A percentile compares a stretch with the other conserved stretches of the same genome.
Evolutionary conservation across 2,797 vertebrate genomes (phyloP).

Genomic region (Premnoplex brunnescens): DNA sequence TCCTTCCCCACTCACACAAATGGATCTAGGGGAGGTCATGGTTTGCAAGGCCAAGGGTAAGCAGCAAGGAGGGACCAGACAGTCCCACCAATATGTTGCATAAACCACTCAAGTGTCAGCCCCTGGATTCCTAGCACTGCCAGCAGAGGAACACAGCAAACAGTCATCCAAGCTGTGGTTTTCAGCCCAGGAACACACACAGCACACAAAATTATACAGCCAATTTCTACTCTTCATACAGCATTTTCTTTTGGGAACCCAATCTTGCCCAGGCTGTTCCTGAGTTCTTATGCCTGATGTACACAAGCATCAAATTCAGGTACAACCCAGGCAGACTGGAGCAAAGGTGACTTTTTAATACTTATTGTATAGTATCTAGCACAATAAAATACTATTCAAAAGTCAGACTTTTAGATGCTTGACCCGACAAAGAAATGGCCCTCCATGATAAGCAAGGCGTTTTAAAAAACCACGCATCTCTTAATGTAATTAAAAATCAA

Average conservation of each 20-base stretch:
- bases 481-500: not conserved
- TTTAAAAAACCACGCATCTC: not conserved
- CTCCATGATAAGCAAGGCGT: not conserved
- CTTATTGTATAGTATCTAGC: not conserved
- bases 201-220: not conserved
- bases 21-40: not conserved
- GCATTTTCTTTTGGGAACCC: not conserved
- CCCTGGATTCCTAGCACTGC: not conserved
- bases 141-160: not conserved
- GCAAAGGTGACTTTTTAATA: not conserved
- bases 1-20: not conserved
- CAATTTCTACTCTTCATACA: not conserved
- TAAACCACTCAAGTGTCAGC: accelerated
- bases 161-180: not conserved
- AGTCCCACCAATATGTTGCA: accelerated
- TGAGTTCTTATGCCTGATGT: not conserved
- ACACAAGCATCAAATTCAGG: not conserved
- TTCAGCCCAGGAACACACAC: not conserved
- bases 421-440: not conserved
- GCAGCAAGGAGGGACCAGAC: accelerated
- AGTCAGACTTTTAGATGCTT: not conserved
- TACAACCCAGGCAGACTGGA: not conserved
- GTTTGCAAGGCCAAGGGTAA: not conserved
- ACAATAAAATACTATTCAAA: not conserved
- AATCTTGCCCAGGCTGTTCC: not conserved